Base-by-base conservation (phyloP, 1,140 invertebrate genomes). In the Calliphora vicina region DNA sequence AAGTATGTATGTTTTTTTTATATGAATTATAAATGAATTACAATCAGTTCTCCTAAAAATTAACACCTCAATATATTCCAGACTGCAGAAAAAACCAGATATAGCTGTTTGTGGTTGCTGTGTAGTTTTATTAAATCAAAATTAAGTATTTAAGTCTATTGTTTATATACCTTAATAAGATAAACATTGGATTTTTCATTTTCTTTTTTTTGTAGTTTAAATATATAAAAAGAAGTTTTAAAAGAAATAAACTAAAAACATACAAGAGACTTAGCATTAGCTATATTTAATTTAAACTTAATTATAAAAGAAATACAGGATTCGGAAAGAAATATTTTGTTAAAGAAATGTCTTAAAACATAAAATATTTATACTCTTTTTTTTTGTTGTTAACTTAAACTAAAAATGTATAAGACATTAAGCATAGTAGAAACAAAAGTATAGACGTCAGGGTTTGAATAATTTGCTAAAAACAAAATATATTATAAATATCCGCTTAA, bases 41-140 rank as follows among this genome's bases (percentile, higher is more conserved):
- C 43, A 71, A 81, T 82, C 45, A 57, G 81, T 78, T 42, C 74
- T 43, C 35, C 35, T 78, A 23, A 71, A 25, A 25, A 9, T 71
- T 71, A 25, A 26, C 67, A 26, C 67, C 13, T 29, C 71, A 29
- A 73, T 73, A 15, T 27, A 29, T 27, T 67, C 23, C 15, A 10
- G 23, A 10, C 25, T 67, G 23, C 5, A 61, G 3, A 67, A 67
- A 17, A 35, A 57, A 57, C 3, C 61, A 67, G 61, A 23, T 67
- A 67, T 67, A 67, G 61, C 25, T 67, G 23, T 35, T 35, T 35
- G 35, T 10, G 6, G 35, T 6, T 35, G 4, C 0, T 35, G 35
- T 35, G 35, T 67, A 0, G n/a, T 23, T 10, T 67, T 23, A 20
- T 67, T 25, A 20, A 23, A 67, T 67, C 8, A 25, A 67, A 23